phyloP scores from a whole-genome alignment of 1,140 invertebrate genomes.

The Drosophila albomicans region DNA sequence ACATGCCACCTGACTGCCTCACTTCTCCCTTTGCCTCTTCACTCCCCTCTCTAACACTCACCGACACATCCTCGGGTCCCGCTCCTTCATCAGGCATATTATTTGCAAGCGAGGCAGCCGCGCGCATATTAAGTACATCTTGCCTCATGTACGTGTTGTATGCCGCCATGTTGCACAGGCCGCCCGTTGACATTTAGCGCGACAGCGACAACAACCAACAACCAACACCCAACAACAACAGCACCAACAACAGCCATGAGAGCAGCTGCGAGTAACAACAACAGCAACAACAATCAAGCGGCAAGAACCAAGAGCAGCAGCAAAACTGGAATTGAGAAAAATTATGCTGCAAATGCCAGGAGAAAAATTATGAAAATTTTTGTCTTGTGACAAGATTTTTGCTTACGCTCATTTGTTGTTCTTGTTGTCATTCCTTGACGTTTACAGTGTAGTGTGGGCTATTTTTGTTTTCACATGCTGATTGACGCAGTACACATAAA shows the following conservation, averaged over 20 bases:
- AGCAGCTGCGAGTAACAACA: conserved; percentile 9
- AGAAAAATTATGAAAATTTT: conserved; percentile 76
- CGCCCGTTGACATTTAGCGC: conserved; percentile 77
- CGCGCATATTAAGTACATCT: conserved; percentile 77
- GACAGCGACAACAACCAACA: conserved; percentile 49
- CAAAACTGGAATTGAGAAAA: conserved; percentile 71
- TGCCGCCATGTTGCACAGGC: conserved; percentile 62
- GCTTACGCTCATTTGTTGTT: conserved; percentile 71
- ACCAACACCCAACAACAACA: conserved; percentile 40
- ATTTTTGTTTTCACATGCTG: conserved; percentile 13
- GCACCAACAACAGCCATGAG: conserved; percentile 18
- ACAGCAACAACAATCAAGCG: conserved; percentile 9
- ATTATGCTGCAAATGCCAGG: conserved; percentile 74
- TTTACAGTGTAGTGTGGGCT: conserved; percentile 21
- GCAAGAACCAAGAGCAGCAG: conserved; percentile 17
- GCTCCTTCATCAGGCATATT: conserved; percentile 69
- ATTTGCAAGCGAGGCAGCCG: conserved; percentile 70
- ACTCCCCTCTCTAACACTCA: not conserved
- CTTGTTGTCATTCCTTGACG: conserved; percentile 27
- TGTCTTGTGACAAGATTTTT: conserved; percentile 73
- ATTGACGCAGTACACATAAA: not conserved
- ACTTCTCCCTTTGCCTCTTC: not conserved
- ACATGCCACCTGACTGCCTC: conserved; percentile 33
- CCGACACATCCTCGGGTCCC: not conserved
- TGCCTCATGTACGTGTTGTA: conserved; percentile 57